A percentile compares a stretch with the other conserved stretches of the same genome.
phyloP scores from a whole-genome alignment of 2,888 invertebrate genomes.

The Gryllus longicercus region DNA sequence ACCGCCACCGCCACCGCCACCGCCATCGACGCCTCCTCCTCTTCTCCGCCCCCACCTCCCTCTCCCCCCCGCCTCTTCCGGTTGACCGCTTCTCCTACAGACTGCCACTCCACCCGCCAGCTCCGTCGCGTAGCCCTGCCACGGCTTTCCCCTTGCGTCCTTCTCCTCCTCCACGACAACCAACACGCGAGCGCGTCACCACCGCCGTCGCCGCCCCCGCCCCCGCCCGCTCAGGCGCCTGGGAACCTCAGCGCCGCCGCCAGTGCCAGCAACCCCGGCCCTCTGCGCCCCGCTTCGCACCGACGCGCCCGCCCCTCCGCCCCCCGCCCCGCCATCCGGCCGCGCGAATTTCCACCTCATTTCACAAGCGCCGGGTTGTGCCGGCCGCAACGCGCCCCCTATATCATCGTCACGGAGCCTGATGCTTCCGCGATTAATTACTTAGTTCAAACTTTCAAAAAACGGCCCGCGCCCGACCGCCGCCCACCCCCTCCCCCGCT shows the following conservation, averaged over 20 bases:
- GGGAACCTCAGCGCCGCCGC: background rate
- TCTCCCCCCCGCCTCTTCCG: no score
- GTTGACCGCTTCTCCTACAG: no score
- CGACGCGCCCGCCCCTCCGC: background rate
- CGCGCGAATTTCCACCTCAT: conserved; percentile 1
- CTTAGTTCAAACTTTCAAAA: background rate
- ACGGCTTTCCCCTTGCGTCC: background rate
- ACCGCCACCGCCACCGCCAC: no score
- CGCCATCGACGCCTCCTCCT: no score
- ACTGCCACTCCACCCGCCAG: no score
- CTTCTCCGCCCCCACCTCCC: no score
- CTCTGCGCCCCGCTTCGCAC: background rate
- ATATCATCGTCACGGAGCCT: conserved; percentile 6
- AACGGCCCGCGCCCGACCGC: background rate
- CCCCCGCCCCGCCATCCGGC: no score
- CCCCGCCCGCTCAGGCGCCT: background rate
- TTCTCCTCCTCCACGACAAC: no score
- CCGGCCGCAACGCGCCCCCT: background rate
- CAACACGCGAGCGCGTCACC: no score
- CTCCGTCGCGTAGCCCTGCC: no score
- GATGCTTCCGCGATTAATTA: conserved; percentile 4
- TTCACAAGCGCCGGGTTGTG: background rate
- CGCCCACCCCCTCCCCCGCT: background rate
- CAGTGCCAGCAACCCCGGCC: background rate
- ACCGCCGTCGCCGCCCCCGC: background rate